Conservation (phyloP, 2,113 vertebrate species). For the Aphelocoma coerulescens region DNA sequence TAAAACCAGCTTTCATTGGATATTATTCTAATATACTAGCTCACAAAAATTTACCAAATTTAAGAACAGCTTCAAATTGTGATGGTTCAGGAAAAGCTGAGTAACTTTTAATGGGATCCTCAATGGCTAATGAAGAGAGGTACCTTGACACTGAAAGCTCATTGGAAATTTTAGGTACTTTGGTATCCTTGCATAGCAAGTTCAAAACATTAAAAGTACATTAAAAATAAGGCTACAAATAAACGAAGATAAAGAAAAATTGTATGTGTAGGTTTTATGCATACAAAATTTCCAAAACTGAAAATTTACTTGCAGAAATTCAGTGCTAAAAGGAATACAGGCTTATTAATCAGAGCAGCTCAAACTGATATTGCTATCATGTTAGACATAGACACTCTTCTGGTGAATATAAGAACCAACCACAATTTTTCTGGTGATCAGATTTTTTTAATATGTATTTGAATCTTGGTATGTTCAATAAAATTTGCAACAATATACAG, state of each 20-base stretch:
- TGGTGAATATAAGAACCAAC: background rate
- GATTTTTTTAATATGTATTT: background rate
- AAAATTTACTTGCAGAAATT: background rate
- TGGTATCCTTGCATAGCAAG: background rate
- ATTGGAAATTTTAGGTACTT: background rate
- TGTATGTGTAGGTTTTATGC: accelerated
- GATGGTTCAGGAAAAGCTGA: background rate
- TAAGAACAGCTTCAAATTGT: background rate
- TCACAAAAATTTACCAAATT: background rate
- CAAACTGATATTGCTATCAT: background rate
- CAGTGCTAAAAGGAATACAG: background rate
- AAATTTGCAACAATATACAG: background rate
- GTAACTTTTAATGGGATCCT: background rate
- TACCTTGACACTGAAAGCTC: background rate
- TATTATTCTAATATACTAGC: background rate
- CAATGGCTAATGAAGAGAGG: background rate
- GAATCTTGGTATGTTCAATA: background rate
- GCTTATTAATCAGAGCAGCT: background rate
- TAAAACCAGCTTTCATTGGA: background rate
- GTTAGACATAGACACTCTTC: background rate
- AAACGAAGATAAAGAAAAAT: background rate
- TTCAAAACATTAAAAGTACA: background rate
- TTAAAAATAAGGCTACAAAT: background rate
- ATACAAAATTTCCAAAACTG: background rate
- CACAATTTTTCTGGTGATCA: background rate